phyloP scores from a whole-genome alignment of 2,113 vertebrate species.

The Phylloscopus trochiloides region DNA sequence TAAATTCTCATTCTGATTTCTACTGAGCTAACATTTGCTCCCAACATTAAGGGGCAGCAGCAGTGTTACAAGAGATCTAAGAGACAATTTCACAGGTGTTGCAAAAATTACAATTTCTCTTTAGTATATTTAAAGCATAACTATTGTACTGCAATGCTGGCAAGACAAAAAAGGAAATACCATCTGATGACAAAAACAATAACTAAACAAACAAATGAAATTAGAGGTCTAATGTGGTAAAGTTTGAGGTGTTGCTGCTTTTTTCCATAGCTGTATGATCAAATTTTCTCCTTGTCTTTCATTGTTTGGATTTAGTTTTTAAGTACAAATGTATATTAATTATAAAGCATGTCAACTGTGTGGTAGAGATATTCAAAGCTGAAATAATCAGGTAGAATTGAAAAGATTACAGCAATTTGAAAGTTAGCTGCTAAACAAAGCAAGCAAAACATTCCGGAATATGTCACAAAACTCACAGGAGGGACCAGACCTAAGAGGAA shows the following conservation, averaged over 20 bases:
- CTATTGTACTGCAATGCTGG: background rate
- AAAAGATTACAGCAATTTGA: background rate
- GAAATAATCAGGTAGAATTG: background rate
- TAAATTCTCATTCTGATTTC: background rate
- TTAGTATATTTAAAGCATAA: background rate
- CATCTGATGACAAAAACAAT: background rate
- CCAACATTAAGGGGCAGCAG: background rate
- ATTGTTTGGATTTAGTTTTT: background rate
- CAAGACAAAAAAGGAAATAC: background rate
- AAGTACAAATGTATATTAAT: background rate
- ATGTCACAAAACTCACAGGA: background rate
- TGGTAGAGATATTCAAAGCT: background rate
- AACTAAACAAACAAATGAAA: background rate
- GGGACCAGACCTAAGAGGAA: background rate
- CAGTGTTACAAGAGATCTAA: background rate
- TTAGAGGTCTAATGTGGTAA: background rate
- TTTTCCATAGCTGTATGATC: background rate
- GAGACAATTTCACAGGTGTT: background rate
- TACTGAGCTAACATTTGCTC: background rate
- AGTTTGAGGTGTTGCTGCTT: background rate
- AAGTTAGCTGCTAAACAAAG: constrained; percentile 10
- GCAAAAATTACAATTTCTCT: background rate
- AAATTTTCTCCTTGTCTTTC: background rate
- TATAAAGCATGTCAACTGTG: background rate
- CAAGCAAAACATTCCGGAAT: background rate